A percentile compares a stretch with the other conserved stretches of the same genome.
Conservation (phyloP, 2,888 invertebrate genomes). For the Leptogaster cylindrica region DNA sequence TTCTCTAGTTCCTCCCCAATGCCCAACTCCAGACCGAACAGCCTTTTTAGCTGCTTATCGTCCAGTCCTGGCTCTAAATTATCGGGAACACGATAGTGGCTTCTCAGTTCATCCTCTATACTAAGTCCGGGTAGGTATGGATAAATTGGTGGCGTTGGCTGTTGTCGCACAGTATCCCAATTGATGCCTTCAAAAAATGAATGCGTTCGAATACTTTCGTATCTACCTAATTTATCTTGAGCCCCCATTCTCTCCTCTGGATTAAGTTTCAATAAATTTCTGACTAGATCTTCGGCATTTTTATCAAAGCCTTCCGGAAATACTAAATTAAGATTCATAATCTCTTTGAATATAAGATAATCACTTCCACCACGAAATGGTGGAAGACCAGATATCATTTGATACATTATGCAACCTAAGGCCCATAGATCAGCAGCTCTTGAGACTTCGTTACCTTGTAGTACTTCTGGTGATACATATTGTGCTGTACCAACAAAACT, state of each 20-base stretch:
- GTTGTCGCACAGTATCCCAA: conserved; percentile 79
- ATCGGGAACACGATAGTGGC: conserved; percentile 74
- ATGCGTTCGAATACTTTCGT: conserved; percentile 84
- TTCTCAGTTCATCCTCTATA: conserved; percentile 71
- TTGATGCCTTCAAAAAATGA: conserved; percentile 83
- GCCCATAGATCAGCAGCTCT: conserved; percentile 95
- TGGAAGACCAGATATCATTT: conserved; percentile 92
- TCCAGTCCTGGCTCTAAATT: conserved; percentile 87
- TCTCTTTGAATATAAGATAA: conserved; percentile 95
- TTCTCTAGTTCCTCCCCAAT: conserved; percentile 31
- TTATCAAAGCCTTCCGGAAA: conserved; percentile 91
- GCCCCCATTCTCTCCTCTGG: conserved; percentile 83
- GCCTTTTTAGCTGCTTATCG: conserved; percentile 77
- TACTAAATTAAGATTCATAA: conserved; percentile 86
- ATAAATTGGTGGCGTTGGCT: conserved; percentile 81
- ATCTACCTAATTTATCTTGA: conserved; percentile 70
- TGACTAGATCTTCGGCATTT: conserved; percentile 85
- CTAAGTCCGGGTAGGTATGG: conserved; percentile 78
- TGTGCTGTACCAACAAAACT: conserved; percentile 99
- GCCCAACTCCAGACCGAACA: conserved; percentile 75
- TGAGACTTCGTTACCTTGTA: conserved; percentile 78
- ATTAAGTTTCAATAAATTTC: conserved; percentile 82
- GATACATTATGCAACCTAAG: conserved; percentile 93
- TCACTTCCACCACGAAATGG: conserved; percentile 93
- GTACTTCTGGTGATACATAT: conserved; percentile 96